Percentiles rank a stretch among this genome's conserved stretches.
phyloP scores from a whole-genome alignment of 2,797 vertebrate species.

The Pyrocephalus nanus region DNA sequence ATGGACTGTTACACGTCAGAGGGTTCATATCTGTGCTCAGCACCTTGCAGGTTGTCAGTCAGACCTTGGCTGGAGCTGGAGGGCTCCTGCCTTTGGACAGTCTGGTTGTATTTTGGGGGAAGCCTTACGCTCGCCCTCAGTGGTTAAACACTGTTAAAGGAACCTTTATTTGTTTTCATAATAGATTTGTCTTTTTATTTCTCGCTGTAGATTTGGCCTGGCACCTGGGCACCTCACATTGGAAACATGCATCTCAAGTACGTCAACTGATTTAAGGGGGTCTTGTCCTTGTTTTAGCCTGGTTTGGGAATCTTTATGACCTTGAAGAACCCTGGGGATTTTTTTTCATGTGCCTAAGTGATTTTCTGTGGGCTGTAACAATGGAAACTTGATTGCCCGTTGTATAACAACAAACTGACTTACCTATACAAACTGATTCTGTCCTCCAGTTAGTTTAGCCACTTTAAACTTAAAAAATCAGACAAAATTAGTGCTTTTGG shows the following conservation, averaged over 20 bases:
- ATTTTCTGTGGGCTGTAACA: slow-evolving; percentile 85
- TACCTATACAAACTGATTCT: slow-evolving; percentile 88
- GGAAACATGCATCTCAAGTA: slow-evolving; percentile 99
- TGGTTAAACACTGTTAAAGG: slow-evolving; percentile 25
- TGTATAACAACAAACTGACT: slow-evolving; percentile 89
- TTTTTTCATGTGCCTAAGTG: slow-evolving; percentile 90
- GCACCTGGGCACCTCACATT: slow-evolving; percentile 98
- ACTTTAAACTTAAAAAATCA: slow-evolving; percentile 89
- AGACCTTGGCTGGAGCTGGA: not conserved
- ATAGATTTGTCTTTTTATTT: slow-evolving; percentile 72
- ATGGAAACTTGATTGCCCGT: slow-evolving; percentile 80
- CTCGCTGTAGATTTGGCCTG: slow-evolving; percentile 93
- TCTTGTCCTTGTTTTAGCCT: slow-evolving; percentile 75
- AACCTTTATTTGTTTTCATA: slow-evolving; percentile 48
- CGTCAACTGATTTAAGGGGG: slow-evolving; percentile 91
- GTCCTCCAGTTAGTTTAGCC: slow-evolving; percentile 94
- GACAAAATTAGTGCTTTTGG: slow-evolving; percentile 87
- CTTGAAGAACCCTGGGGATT: slow-evolving; percentile 78
- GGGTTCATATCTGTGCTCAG: not conserved
- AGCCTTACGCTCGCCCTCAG: not conserved
- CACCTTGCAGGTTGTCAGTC: not conserved
- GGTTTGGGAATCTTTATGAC: slow-evolving; percentile 76
- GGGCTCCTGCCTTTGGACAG: not conserved
- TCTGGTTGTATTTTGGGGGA: not conserved
- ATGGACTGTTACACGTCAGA: not conserved